Evolutionary conservation across 1,140 invertebrate species (phyloP), one percentile per base, ranked within the genome.

Genomic region (Babylonia areolata): DNA sequence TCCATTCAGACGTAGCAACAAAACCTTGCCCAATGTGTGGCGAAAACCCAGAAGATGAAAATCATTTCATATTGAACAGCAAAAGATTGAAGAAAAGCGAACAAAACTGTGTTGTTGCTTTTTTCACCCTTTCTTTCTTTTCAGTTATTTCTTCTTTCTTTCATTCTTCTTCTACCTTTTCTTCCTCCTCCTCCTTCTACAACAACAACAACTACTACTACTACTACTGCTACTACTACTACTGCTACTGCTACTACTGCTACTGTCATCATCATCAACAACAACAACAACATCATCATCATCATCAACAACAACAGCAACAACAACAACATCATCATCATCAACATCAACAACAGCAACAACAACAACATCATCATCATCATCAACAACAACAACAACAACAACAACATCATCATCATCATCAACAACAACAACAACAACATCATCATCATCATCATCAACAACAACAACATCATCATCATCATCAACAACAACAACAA

Each of bases 211-310:
- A 84, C 75, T 85, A 42, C 75, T 83, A 79, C 71, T 85, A 81
- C 80, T 81, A 81, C 54, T 83, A 85, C 84, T 83, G 84, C 84
- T 85, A 83, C 75, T 85, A 73, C 84, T 85, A 73, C 84, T 86
- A 79, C 46, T 85, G 51, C 81, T 86, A 86, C 3, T 83, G 84
- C 84, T 84, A 83, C 84, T 64, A 83, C 77, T 85, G 51, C 77
- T 83, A 64, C 58, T 64, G n/a, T n/a, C n/a, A 64, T n/a, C n/a
- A 64, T n/a, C n/a, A 64, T 64, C n/a, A 64, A 64, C 58, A 20
- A 85, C 84, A 84, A 85, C 81, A 85, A 85, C 85, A 85, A 79
- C 81, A 64, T 64, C 81, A 64, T 39, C 35, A 64, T 58, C 81
- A 64, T 85, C 81, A 64, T 33, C 58, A 85, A 28, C 80, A 86